Percentiles rank a stretch among this genome's conserved stretches.
Conservation (phyloP, 1,140 invertebrate genomes). For the Leptonema lineaticorne region DNA sequence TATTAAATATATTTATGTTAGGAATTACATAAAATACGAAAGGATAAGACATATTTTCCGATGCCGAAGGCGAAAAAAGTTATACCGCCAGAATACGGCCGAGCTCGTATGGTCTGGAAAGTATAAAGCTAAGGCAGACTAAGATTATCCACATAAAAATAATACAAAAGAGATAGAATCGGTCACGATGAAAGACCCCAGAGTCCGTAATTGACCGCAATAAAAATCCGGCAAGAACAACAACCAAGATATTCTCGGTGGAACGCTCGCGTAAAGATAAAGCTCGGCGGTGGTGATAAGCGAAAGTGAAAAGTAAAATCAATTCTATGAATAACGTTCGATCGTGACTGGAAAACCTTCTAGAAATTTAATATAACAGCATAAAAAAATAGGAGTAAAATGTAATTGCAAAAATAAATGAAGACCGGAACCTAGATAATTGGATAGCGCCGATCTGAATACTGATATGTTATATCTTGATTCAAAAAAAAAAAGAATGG, state of each 20-base stretch:
- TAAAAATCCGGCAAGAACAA: constrained; percentile 30
- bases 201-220: constrained; percentile 38
- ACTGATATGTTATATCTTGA: too few species aligned
- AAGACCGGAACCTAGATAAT: background rate
- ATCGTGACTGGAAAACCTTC: too few species aligned
- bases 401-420: background rate
- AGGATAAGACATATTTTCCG: constrained; percentile 7
- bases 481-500: too few species aligned
- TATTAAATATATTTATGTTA: too few species aligned
- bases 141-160: constrained; percentile 42
- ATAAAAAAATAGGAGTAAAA: background rate
- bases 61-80: background rate
- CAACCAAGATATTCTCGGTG: background rate
- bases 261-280: background rate
- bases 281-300: constrained; percentile 2
- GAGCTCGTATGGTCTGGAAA: constrained; percentile 33
- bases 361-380: background rate
- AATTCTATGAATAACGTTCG: too few species aligned
- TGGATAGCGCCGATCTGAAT: too few species aligned
- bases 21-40: too few species aligned
- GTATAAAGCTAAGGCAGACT: constrained; percentile 30
- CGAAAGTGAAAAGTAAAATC: constrained; percentile 20
- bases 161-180: constrained; percentile 40
- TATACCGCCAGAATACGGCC: constrained; percentile 26
- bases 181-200: constrained; percentile 23